Percentiles rank a stretch among this genome's conserved stretches.
Evolutionary conservation across 1,140 invertebrate species (phyloP).

Genomic region (Mesaphorura yosii): DNA sequence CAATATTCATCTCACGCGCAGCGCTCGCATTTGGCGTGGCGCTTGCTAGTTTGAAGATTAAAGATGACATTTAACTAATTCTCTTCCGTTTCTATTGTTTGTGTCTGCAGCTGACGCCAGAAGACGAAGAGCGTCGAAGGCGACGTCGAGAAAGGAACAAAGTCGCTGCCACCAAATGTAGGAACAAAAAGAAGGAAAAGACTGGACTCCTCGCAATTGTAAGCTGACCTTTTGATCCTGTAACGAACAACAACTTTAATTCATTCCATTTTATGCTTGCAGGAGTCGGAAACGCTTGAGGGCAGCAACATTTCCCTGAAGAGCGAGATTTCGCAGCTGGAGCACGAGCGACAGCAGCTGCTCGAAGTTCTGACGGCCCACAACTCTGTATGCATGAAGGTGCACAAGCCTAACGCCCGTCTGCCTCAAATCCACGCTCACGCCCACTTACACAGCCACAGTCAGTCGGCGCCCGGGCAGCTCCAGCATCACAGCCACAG

Average conservation of each 20-base stretch:
- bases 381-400: conserved; percentile 51
- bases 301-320: conserved; percentile 76
- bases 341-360: conserved; percentile 56
- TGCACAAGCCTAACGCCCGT: too few species aligned
- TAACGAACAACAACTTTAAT: background rate
- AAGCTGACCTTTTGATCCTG: conserved; percentile 24
- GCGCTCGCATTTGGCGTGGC: too few species aligned
- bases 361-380: conserved; percentile 62
- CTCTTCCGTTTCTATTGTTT: background rate
- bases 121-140: conserved; percentile 75
- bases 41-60: too few species aligned
- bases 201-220: conserved; percentile 66
- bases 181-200: conserved; percentile 82
- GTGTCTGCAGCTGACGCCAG: conserved; percentile 60
- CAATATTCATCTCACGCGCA: too few species aligned
- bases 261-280: conserved; percentile 29
- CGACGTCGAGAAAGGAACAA: conserved; percentile 81
- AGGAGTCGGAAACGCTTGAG: conserved; percentile 73
- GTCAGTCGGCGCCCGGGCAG: too few species aligned
- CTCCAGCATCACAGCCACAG: too few species aligned
- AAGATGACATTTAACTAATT: too few species aligned
- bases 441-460: too few species aligned
- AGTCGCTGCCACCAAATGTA: conserved; percentile 88
- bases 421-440: too few species aligned
- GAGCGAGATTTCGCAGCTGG: conserved; percentile 62